These are phyloP conservation scores for Nothoprocta perdicaria DNA, from an alignment of 2,113 vertebrate species.

Conservation along the genomic window DNA sequence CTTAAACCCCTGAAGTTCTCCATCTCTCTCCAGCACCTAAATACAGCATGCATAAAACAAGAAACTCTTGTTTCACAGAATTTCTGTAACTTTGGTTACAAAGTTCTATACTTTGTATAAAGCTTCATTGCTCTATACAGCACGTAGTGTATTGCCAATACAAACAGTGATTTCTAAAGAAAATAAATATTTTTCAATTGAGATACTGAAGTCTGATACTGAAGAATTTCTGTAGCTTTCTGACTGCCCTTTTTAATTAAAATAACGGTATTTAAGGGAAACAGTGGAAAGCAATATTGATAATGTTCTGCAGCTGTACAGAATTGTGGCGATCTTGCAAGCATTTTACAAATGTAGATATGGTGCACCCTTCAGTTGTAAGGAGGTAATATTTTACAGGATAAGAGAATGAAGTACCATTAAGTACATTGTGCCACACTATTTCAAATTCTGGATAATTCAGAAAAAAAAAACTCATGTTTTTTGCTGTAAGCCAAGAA, in stretches of 20 bases:
- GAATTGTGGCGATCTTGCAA: neutral
- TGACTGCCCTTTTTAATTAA: neutral
- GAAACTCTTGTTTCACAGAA: neutral
- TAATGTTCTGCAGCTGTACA: neutral
- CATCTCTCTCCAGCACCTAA: neutral
- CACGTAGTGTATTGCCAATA: neutral
- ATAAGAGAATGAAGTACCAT: neutral
- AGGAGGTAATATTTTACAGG: accelerated
- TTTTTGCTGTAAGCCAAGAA: neutral
- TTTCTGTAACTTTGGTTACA: neutral
- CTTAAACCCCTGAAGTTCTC: neutral
- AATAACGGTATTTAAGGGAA: neutral
- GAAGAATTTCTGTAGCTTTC: neutral
- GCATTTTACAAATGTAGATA: neutral
- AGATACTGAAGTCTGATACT: neutral
- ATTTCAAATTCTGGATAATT: neutral
- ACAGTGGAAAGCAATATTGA: neutral
- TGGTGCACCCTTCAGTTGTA: neutral
- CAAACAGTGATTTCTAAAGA: neutral
- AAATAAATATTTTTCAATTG: accelerated
- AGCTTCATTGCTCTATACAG: neutral
- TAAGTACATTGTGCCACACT: neutral
- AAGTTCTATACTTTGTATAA: neutral
- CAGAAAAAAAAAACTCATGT: neutral
- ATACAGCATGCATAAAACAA: neutral